Conservation (phyloP, 2,113 vertebrate genomes). For the Globicephala melas region DNA sequence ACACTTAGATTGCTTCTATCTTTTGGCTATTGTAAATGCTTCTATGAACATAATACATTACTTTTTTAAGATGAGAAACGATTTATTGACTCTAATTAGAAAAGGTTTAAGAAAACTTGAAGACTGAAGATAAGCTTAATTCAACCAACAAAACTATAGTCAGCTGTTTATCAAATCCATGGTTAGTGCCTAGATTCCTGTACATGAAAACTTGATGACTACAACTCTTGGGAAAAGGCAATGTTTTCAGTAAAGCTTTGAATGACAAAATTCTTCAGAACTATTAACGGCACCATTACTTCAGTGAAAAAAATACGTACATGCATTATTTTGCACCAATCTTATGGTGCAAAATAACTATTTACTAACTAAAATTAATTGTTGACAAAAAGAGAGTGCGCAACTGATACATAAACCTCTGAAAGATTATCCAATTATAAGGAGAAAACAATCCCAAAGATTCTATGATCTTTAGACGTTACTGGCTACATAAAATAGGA, state of each 20-base stretch:
- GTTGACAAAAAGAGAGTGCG: background rate
- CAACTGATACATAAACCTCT: background rate
- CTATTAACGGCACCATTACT: background rate
- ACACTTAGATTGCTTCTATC: background rate
- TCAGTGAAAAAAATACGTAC: background rate
- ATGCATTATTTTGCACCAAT: background rate
- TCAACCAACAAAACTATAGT: background rate
- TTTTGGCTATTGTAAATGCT: background rate
- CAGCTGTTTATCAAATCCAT: background rate
- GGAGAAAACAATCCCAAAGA: background rate
- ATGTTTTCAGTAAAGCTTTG: background rate
- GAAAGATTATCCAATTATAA: background rate
- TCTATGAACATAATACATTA: background rate
- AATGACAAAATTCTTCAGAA: background rate
- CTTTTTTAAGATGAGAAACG: background rate
- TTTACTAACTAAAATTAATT: slow-evolving; percentile 24
- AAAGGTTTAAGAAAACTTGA: background rate
- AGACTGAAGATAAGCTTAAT: background rate
- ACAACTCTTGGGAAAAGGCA: background rate
- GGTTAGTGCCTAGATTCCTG: background rate
- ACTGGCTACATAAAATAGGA: background rate
- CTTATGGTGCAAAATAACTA: background rate
- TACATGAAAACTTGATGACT: background rate
- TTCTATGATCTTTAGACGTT: background rate
- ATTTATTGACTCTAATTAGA: background rate